Evolutionary conservation across 2,888 invertebrate genomes (phyloP).

Genomic region (Tricholauxania praeusta): DNA sequence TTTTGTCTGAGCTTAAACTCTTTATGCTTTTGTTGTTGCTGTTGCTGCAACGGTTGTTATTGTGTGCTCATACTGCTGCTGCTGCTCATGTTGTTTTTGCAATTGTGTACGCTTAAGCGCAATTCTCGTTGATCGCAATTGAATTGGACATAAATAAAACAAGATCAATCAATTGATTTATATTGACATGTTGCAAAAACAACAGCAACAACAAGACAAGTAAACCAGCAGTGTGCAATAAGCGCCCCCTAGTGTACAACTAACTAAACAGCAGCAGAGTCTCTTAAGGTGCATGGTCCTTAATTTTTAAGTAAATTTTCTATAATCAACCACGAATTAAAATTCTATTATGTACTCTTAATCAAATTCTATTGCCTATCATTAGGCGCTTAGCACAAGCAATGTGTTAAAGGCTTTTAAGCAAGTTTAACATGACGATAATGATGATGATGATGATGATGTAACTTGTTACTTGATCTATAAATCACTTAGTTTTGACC

Average conservation of each 20-base stretch:
- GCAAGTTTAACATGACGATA: too few relatives aligned
- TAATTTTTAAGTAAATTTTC: not conserved
- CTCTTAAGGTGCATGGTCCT: too few relatives aligned
- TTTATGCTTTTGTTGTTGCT: not conserved
- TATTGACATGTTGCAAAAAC: constrained; percentile 64
- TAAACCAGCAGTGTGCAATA: too few relatives aligned
- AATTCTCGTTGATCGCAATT: constrained; percentile 66
- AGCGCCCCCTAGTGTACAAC: too few relatives aligned
- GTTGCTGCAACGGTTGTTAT: not conserved
- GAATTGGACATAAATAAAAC: constrained; percentile 69
- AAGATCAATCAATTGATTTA: constrained; percentile 69
- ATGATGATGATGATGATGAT: too few relatives aligned
- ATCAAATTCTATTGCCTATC: too few relatives aligned
- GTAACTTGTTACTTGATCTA: constrained; percentile 4
- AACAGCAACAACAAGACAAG: too few relatives aligned
- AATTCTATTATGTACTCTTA: too few relatives aligned
- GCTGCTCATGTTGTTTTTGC: constrained; percentile 6
- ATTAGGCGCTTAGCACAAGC: too few relatives aligned
- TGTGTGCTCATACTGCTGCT: not conserved
- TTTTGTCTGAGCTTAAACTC: not conserved
- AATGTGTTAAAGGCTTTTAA: too few relatives aligned
- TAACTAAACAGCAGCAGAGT: too few relatives aligned
- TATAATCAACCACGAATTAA: not conserved
- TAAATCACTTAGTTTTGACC: constrained; percentile 17
- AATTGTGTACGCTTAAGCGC: constrained; percentile 24